Evolutionary conservation across 2,113 vertebrate species (phyloP).

Genomic region (Muntiacus muntjak): DNA sequence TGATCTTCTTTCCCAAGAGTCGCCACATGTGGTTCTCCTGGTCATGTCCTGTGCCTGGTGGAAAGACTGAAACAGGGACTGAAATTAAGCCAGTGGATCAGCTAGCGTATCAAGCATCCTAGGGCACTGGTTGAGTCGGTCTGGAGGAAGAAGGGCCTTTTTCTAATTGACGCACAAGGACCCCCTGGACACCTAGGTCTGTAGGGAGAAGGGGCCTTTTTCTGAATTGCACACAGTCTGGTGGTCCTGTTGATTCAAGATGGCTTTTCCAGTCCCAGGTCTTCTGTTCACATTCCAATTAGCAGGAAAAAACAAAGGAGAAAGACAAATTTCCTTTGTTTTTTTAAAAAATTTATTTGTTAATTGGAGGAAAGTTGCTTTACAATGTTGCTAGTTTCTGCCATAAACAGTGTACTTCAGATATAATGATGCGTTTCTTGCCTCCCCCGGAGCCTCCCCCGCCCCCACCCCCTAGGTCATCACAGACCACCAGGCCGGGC

Average conservation of each 20-base stretch:
- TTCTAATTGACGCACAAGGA: not conserved
- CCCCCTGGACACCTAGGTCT: not conserved
- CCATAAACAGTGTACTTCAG: not conserved
- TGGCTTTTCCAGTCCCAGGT: not conserved
- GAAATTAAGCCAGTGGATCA: not conserved
- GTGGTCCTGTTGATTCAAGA: not conserved
- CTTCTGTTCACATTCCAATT: not conserved
- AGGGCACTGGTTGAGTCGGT: not conserved
- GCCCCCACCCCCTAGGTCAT: not conserved
- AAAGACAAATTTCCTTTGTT: not conserved
- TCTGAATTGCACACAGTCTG: not conserved
- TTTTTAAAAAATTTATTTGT: not conserved
- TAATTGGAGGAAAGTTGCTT: not conserved
- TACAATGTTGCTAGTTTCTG: not conserved
- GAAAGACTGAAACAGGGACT: not conserved
- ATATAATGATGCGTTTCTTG: not conserved
- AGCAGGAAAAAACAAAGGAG: not conserved
- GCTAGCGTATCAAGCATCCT: not conserved
- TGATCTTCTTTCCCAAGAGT: not conserved
- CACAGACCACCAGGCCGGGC: not conserved
- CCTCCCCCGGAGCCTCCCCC: fast-evolving
- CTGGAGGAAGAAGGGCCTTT: not conserved
- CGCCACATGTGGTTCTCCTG: not conserved
- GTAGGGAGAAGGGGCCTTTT: not conserved
- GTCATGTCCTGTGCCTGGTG: not conserved